Percentiles rank a stretch among this genome's conserved stretches.
phyloP scores from a whole-genome alignment of 2,113 vertebrate genomes.

The Lota lota region DNA sequence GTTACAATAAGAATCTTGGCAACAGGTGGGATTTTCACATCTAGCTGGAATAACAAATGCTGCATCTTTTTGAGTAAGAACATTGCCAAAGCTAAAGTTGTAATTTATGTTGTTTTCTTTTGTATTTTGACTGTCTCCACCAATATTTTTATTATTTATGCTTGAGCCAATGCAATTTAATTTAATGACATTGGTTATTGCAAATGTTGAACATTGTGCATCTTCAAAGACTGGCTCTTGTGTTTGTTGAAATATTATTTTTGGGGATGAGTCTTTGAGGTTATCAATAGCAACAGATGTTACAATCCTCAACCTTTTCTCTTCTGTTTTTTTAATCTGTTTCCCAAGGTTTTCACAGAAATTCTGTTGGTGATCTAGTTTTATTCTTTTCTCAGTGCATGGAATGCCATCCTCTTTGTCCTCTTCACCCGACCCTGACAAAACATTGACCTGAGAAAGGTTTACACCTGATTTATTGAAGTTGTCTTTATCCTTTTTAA shows the following conservation, averaged over 20 bases:
- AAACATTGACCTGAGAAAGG: slow-evolving; percentile 45
- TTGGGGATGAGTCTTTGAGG: slow-evolving; percentile 50
- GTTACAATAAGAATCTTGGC: slow-evolving; percentile 31
- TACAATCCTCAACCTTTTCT: slow-evolving; percentile 55
- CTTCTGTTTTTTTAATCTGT: slow-evolving; percentile 33
- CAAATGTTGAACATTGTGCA: not conserved
- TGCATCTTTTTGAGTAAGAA: slow-evolving; percentile 39
- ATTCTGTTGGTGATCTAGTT: slow-evolving; percentile 44
- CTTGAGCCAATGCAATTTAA: slow-evolving; percentile 61
- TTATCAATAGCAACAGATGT: slow-evolving; percentile 69
- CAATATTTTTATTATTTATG: slow-evolving; percentile 32
- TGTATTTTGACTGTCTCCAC: slow-evolving; percentile 7
- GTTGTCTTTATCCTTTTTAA: slow-evolving; percentile 51
- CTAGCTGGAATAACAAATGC: slow-evolving; percentile 53
- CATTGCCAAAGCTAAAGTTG: slow-evolving; percentile 58
- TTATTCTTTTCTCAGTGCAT: slow-evolving; percentile 49
- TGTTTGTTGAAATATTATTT: slow-evolving; percentile 60
- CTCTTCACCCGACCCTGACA: slow-evolving; percentile 54
- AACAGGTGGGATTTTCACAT: slow-evolving; percentile 55
- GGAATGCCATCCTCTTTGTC: slow-evolving; percentile 37
- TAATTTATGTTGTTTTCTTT: slow-evolving; percentile 38
- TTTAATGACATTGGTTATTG: slow-evolving; percentile 61
- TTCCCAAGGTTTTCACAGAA: slow-evolving; percentile 52
- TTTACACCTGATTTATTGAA: slow-evolving; percentile 58
- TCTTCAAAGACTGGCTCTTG: slow-evolving; percentile 37